Evolutionary conservation across 2,888 invertebrate species (phyloP).

Genomic region (Diachrysia chrysitis): DNA sequence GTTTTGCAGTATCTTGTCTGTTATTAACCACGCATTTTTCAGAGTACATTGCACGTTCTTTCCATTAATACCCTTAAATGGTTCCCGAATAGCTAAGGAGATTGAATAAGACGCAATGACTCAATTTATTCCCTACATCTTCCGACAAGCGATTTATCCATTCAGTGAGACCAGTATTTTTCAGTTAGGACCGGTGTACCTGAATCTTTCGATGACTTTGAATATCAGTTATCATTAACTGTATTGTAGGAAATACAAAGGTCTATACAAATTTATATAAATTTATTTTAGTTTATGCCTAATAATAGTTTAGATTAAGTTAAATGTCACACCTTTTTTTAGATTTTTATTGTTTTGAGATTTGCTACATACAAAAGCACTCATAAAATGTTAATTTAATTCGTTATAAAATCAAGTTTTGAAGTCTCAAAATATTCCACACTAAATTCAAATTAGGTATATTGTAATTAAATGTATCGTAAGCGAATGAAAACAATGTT

Average conservation of each 20-base stretch:
- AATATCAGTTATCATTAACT: neutral
- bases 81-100: neutral
- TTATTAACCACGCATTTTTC: no score
- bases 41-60: neutral
- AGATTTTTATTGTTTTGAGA: neutral
- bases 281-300: neutral
- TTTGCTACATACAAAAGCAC: neutral
- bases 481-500: neutral
- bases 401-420: neutral
- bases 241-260: neutral
- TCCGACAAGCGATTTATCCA: slow-evolving; percentile 8
- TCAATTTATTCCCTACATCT: slow-evolving; percentile 23
- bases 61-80: neutral
- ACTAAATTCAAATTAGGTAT: neutral
- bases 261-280: slow-evolving; percentile 15
- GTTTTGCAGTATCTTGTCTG: no score
- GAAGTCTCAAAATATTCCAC: neutral
- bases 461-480: neutral
- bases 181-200: slow-evolving; percentile 12
- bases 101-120: slow-evolving; percentile 15
- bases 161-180: slow-evolving; percentile 11
- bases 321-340: neutral
- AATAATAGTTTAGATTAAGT: neutral
- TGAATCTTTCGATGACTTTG: neutral
- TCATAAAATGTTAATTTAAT: neutral